phyloP scores from a whole-genome alignment of 1,140 invertebrate species.

The Eciton burchellii region DNA sequence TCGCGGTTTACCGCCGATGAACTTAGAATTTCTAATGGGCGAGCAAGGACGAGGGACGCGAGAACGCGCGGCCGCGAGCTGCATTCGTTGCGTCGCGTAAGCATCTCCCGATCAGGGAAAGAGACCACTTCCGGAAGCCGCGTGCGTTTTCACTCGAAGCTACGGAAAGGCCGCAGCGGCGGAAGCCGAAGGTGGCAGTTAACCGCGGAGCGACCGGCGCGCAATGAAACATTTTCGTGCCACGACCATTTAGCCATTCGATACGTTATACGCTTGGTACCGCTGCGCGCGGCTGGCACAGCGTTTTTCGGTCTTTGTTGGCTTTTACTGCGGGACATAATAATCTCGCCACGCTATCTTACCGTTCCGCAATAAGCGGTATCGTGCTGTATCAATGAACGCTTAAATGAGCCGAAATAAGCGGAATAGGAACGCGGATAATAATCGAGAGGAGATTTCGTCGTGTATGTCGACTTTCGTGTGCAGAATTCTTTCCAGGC shows the following conservation, averaged over 20 bases:
- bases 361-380: not conserved
- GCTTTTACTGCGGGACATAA: conserved; percentile 56
- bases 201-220: conserved; percentile 18
- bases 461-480: not conserved
- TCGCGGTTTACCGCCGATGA: conserved; percentile 72
- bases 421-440: not conserved
- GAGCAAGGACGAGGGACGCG: too few species aligned
- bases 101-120: not conserved
- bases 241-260: conserved; percentile 39
- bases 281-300: conserved; percentile 67
- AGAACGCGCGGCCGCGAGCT: conserved; percentile 48
- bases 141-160: conserved; percentile 46
- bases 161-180: not conserved
- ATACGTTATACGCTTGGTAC: conserved; percentile 54
- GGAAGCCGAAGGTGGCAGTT: conserved; percentile 38
- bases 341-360: not conserved
- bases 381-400: conserved; percentile 18
- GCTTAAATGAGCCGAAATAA: not conserved
- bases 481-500: conserved; percentile 1
- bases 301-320: conserved; percentile 49
- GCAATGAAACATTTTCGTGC: conserved; percentile 66
- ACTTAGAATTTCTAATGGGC: conserved; percentile 74
- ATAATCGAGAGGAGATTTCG: conserved; percentile 1
- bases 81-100: conserved; percentile 36
- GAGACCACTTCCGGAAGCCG: not conserved